Percentiles rank a stretch among this genome's conserved stretches.
These are phyloP conservation scores for Calonectris borealis DNA, from an alignment of 2,113 vertebrate genomes.

Conservation along the genomic window DNA sequence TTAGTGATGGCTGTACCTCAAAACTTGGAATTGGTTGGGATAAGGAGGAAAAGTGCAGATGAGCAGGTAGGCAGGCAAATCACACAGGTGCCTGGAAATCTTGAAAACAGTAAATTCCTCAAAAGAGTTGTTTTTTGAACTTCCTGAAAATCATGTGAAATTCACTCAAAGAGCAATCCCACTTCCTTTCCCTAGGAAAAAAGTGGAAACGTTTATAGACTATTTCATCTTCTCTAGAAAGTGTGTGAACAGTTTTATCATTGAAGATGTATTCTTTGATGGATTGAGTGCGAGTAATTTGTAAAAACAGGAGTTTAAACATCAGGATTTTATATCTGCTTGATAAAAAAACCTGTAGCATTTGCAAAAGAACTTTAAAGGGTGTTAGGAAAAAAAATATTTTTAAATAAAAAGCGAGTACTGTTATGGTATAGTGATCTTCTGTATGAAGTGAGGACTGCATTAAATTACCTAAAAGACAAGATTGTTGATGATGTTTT, in stretches of 20 bases:
- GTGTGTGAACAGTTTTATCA: not conserved
- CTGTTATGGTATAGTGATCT: not conserved
- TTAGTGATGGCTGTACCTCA: not conserved
- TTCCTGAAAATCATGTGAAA: not conserved
- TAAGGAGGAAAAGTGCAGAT: not conserved
- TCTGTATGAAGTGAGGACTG: not conserved
- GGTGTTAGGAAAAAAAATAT: not conserved
- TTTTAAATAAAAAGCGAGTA: not conserved
- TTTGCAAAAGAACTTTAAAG: not conserved
- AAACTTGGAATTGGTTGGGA: not conserved
- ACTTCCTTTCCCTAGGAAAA: not conserved
- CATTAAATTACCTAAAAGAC: not conserved
- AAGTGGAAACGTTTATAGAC: not conserved
- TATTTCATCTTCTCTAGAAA: not conserved
- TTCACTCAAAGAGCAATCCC: not conserved
- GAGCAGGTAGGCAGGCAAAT: not conserved
- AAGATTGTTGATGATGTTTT: not conserved
- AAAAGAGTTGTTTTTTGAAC: not conserved
- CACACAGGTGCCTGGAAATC: not conserved
- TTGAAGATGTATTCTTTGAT: not conserved
- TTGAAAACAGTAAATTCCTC: not conserved
- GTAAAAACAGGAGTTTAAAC: not conserved
- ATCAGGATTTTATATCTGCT: not conserved
- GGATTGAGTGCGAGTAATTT: not conserved
- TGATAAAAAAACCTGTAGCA: not conserved